A percentile compares a stretch with the other conserved stretches of the same genome.
phyloP scores from a whole-genome alignment of 2,888 invertebrate species.

The Metellina segmentata region DNA sequence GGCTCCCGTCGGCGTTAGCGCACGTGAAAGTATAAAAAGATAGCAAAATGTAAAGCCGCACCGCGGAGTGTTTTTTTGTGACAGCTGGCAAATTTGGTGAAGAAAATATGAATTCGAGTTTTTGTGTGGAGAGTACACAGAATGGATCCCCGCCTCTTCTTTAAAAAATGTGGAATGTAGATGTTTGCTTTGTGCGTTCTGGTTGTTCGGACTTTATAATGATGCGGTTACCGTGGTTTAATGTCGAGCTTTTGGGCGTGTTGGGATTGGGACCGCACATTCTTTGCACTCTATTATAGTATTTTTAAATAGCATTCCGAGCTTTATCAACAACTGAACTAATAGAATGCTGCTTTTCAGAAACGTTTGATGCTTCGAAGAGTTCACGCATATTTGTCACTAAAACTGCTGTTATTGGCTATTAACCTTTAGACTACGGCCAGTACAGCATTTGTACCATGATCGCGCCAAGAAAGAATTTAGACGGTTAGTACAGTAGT shows the following conservation, averaged over 20 bases:
- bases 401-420: no score
- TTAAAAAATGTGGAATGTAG: conserved; percentile 27
- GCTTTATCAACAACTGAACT: no score
- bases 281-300: no score
- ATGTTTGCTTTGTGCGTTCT: conserved; percentile 43
- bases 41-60: conserved; percentile 4
- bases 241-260: not conserved
- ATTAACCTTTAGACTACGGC: no score
- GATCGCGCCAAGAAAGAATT: no score
- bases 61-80: conserved; percentile 63
- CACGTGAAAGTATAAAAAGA: conserved; percentile 50
- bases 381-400: no score
- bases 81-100: conserved; percentile 72
- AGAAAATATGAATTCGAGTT: conserved; percentile 51
- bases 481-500: no score
- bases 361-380: no score
- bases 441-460: no score
- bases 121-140: conserved; percentile 21
- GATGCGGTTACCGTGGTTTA: conserved; percentile 35
- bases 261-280: not conserved
- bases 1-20: conserved; percentile 48
- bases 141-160: conserved; percentile 3
- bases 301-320: no score
- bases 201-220: conserved; percentile 12
- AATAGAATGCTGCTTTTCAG: no score